Base-by-base conservation (phyloP, 2,113 vertebrate species). In the Cynopterus brachyotis region DNA sequence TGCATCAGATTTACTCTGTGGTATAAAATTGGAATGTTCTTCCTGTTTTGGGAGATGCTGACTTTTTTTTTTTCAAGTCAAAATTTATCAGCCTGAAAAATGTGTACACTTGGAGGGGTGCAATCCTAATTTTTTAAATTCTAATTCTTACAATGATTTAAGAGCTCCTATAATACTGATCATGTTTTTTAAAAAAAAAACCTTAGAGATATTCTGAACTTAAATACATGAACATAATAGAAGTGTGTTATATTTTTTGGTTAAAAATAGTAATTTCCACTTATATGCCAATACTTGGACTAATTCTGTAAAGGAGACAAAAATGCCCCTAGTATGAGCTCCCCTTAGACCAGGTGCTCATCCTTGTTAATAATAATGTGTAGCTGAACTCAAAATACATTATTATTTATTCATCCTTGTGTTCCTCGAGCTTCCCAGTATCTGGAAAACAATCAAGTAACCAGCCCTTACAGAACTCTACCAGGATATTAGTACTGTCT, bases 41-140 rank as follows among this genome's bases (percentile, higher is more conserved):
- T 94, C 72, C 82, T 95, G 50, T 26, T 94, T 86, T 84, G 62
- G 70, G 45, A 90, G 69, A 91, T 13, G 42, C 7, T 53, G 53
- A 75, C 47, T 82, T 73, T 80, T 86, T 47, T 59, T 85, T 70
- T 75, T 87, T 69, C 24, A 92, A 66, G 40, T 72, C 90, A 69
- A 89, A 96, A 60, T 80, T 28, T 66, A 96, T 79, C 76, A 76
- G 37, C 22, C 69, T 91, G 64, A 92, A 96, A 62, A 57, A 80
- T 80, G 37, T 73, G 59, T 67, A 78, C 70, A 80, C 72, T 89
- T 92, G 47, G 64, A 6, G 16, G 40, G 30, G 0, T 32, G 26
- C 22, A 37, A 57, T 53, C 50, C 80, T 79, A 47, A 84, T 37
- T 81, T 94, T 35, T 32, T 35, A 3, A 59, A 60, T 82, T 81